Percentiles rank a stretch among this genome's conserved stretches.
Evolutionary conservation across 2,888 invertebrate genomes (phyloP).

Genomic region (Apoda limacodes): DNA sequence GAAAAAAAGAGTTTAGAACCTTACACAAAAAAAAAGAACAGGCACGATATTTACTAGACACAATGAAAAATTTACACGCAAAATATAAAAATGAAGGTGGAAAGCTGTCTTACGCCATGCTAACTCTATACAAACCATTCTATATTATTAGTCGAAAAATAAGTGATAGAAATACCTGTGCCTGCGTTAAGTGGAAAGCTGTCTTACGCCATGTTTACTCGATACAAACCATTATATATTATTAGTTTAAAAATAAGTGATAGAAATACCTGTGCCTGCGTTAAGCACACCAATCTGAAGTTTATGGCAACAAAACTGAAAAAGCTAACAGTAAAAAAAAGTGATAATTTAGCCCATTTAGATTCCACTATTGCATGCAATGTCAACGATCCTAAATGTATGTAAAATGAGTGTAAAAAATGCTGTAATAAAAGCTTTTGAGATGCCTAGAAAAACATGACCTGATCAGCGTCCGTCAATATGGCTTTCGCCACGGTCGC

Average conservation of each 20-base stretch:
- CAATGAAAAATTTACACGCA: conserved; percentile 5
- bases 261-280: conserved; percentile 13
- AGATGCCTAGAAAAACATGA: too few relatives aligned
- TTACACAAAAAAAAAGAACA: conserved; percentile 1
- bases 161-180: conserved; percentile 10
- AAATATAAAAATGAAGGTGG: conserved; percentile 9
- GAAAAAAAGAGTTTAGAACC: neutral
- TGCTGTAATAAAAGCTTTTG: too few relatives aligned
- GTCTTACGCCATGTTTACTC: conserved; percentile 3
- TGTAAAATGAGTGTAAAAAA: too few relatives aligned
- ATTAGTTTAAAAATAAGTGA: conserved; percentile 4
- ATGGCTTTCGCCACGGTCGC: too few relatives aligned
- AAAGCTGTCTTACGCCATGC: conserved; percentile 2
- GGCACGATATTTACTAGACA: conserved; percentile 4
- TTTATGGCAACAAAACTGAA: conserved; percentile 10
- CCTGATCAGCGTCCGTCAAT: too few relatives aligned
- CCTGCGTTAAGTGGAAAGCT: conserved; percentile 6
- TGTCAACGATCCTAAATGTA: conserved; percentile 6
- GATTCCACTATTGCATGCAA: conserved; percentile 7
- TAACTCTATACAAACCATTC: conserved; percentile 8
- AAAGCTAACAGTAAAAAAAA: conserved; percentile 6
- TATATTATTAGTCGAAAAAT: conserved; percentile 8
- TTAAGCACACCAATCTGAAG: conserved; percentile 8
- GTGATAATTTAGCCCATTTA: conserved; percentile 3
- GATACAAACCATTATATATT: conserved; percentile 10